These are phyloP conservation scores for Halcyon malimbica DNA, from an alignment of 2,113 vertebrate genomes.

Conservation along the genomic window DNA sequence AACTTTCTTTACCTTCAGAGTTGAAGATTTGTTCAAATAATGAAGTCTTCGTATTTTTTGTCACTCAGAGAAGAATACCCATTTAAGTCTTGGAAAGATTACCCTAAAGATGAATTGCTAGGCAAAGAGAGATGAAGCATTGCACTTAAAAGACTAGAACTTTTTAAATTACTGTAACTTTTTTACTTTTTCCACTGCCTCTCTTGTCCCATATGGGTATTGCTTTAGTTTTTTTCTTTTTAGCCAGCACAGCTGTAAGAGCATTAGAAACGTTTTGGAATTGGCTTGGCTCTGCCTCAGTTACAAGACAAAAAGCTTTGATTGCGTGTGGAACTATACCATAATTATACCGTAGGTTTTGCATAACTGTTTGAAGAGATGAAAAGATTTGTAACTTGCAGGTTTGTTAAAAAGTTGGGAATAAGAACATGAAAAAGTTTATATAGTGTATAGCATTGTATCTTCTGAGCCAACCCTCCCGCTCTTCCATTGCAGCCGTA, in stretches of 20 bases:
- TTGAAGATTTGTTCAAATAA: not conserved
- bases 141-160: not conserved
- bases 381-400: constrained; percentile 23
- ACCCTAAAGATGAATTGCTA: not conserved
- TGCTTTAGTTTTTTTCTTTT: not conserved
- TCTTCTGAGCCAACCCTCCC: not conserved
- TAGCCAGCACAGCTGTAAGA: not conserved
- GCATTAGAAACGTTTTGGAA: not conserved
- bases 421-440: not conserved
- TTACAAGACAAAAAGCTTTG: constrained; percentile 49
- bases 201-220: not conserved
- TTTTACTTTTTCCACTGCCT: not conserved
- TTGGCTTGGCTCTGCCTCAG: not conserved
- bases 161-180: not conserved
- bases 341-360: constrained; percentile 34
- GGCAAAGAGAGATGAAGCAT: not conserved
- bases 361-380: constrained; percentile 54
- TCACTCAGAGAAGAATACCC: not conserved
- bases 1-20: not conserved
- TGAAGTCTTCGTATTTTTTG: not conserved
- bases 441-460: not conserved
- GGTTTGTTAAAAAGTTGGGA: constrained; percentile 22
- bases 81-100: not conserved
- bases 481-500: not conserved
- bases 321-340: not conserved